Conservation (phyloP, 2,797 vertebrate species). For the Yasuhikotakia modesta region DNA sequence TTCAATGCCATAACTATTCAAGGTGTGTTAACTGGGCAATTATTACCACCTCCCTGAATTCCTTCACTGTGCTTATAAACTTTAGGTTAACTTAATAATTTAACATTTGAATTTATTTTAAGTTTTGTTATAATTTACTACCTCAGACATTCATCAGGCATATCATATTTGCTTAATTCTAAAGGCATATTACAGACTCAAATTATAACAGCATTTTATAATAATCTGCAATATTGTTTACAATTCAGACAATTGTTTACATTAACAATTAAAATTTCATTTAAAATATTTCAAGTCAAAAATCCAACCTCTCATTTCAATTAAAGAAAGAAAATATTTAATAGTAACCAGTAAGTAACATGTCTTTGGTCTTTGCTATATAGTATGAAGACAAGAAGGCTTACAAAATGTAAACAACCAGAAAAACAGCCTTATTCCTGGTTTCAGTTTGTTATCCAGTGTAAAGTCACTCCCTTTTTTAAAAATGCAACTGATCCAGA, state of each 20-base stretch:
- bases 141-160: background rate
- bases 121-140: too few species aligned
- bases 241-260: background rate
- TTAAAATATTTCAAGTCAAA: background rate
- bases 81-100: too few species aligned
- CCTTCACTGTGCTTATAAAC: too few species aligned
- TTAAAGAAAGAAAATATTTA: background rate
- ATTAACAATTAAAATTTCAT: background rate
- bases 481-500: constrained; percentile 15
- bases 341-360: constrained; percentile 19
- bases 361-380: constrained; percentile 57
- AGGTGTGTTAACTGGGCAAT: too few species aligned
- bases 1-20: too few species aligned
- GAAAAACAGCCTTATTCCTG: constrained; percentile 44
- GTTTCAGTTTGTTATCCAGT: constrained; percentile 29
- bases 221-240: background rate
- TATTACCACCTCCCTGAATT: too few species aligned
- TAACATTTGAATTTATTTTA: too few species aligned
- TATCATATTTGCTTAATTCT: background rate
- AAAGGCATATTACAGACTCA: background rate
- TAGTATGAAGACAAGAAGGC: constrained; percentile 55
- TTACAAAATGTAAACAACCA: constrained; percentile 68
- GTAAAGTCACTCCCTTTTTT: constrained; percentile 38
- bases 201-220: background rate
- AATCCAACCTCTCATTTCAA: background rate